These are phyloP conservation scores for Diachrysia chrysitis DNA, from an alignment of 2,888 invertebrate genomes.

Conservation along the genomic window DNA sequence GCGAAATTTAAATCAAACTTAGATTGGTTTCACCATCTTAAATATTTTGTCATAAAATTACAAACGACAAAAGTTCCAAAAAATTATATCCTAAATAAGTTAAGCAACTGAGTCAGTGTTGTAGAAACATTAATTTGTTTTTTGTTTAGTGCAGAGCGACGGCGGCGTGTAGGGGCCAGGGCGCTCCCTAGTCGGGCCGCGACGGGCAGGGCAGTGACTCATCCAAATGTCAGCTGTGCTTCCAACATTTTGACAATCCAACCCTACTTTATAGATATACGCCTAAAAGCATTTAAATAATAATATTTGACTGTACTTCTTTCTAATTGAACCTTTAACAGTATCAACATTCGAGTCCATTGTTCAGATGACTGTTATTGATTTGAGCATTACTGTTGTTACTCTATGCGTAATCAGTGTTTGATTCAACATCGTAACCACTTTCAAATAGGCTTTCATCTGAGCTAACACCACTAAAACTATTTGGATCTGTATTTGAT, in stretches of 20 bases:
- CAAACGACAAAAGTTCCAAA: background rate
- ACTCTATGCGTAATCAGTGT: constrained; percentile 10
- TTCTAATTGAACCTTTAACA: background rate
- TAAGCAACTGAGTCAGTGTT: constrained; percentile 22
- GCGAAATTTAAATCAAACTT: constrained; percentile 5
- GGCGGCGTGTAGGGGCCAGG: constrained; percentile 44
- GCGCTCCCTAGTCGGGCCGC: constrained; percentile 57
- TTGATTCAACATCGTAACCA: constrained; percentile 6
- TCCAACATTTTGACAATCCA: constrained; percentile 61
- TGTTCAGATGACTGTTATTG: constrained; percentile 15
- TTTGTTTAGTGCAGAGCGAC: constrained; percentile 30
- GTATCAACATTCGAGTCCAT: constrained; percentile 8
- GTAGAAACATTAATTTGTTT: constrained; percentile 43
- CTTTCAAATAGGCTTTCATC: background rate
- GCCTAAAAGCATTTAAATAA: constrained; percentile 20
- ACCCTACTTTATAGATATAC: constrained; percentile 37
- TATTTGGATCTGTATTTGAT: background rate
- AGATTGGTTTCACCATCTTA: background rate
- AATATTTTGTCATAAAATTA: background rate
- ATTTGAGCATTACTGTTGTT: constrained; percentile 8
- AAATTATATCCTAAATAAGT: constrained; percentile 8
- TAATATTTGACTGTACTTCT: constrained; percentile 10
- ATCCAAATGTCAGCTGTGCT: constrained; percentile 62
- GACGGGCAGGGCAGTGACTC: constrained; percentile 66
- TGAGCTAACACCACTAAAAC: background rate